A percentile compares a stretch with the other conserved stretches of the same genome.
Conservation (phyloP, 2,113 vertebrate species). For the Paracanthobrama guichenoti region DNA sequence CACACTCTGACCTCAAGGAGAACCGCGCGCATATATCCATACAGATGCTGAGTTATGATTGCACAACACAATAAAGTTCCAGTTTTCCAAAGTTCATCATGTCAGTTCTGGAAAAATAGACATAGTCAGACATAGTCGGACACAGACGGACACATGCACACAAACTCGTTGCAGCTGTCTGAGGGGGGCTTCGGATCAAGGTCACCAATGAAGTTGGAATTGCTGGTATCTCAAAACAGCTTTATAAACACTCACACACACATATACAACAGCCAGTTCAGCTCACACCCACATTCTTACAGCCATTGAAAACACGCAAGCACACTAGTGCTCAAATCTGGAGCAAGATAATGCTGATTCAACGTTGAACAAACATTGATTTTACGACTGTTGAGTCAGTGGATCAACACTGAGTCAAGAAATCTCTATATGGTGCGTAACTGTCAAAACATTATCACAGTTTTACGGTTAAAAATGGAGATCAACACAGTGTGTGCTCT, state of each 20-base stretch:
- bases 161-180: slow-evolving; percentile 7
- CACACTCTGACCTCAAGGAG: slow-evolving; percentile 54
- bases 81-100: slow-evolving; percentile 10
- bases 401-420: slow-evolving; percentile 24
- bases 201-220: slow-evolving; percentile 37
- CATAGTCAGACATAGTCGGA: not conserved
- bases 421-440: slow-evolving; percentile 14
- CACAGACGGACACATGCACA: slow-evolving; percentile 14
- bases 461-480: not conserved
- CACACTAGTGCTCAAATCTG: not conserved
- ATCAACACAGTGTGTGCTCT: not conserved
- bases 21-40: not conserved
- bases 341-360: not conserved
- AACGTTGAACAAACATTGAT: slow-evolving; percentile 18
- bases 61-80: slow-evolving; percentile 12
- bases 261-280: not conserved
- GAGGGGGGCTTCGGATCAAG: slow-evolving; percentile 14
- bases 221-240: slow-evolving; percentile 31
- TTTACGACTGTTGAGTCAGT: slow-evolving; percentile 17
- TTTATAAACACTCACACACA: slow-evolving; percentile 24
- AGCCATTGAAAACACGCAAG: not conserved
- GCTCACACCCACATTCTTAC: slow-evolving; percentile 36
- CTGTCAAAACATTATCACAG: slow-evolving; percentile 16
- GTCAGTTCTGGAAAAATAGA: slow-evolving; percentile 7
- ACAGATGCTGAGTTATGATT: slow-evolving; percentile 34